phyloP scores from a whole-genome alignment of 1,140 invertebrate species.

The Proctacanthus coquilletti region DNA sequence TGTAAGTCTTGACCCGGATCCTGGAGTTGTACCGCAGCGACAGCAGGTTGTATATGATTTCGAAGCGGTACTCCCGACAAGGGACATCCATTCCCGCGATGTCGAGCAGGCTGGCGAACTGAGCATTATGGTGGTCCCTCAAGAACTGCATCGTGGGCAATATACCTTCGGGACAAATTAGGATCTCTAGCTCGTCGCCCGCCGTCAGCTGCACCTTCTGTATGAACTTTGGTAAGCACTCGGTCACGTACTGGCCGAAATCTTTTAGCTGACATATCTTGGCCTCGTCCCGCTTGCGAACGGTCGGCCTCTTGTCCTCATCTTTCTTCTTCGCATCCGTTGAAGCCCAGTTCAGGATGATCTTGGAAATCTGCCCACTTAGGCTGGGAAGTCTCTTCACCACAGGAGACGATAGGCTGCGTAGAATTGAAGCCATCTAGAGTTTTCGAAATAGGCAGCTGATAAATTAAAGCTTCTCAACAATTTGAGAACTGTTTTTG shows the following conservation, averaged over 20 bases:
- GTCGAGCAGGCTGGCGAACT: slow-evolving; percentile 78
- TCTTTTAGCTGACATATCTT: slow-evolving; percentile 42
- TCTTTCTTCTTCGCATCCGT: neutral
- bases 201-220: slow-evolving; percentile 75
- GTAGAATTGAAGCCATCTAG: too few species aligned
- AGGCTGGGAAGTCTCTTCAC: too few species aligned
- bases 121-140: slow-evolving; percentile 87
- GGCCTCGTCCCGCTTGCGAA: slow-evolving; percentile 40
- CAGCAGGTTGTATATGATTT: slow-evolving; percentile 87
- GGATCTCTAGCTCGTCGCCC: slow-evolving; percentile 78
- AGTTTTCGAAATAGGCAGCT: too few species aligned
- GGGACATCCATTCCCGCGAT: slow-evolving; percentile 87
- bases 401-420: too few species aligned
- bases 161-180: slow-evolving; percentile 85
- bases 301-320: slow-evolving; percentile 21
- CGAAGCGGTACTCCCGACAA: slow-evolving; percentile 66
- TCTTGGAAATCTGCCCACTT: too few species aligned
- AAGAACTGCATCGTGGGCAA: slow-evolving; percentile 82
- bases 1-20: slow-evolving; percentile 94
- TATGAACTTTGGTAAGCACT: slow-evolving; percentile 86
- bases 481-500: too few species aligned
- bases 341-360: too few species aligned
- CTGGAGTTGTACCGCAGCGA: slow-evolving; percentile 83
- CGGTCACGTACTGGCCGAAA: slow-evolving; percentile 76
- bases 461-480: too few species aligned